Base-by-base conservation (phyloP, 2,797 vertebrate genomes). In the Anisognathus igniventris region DNA sequence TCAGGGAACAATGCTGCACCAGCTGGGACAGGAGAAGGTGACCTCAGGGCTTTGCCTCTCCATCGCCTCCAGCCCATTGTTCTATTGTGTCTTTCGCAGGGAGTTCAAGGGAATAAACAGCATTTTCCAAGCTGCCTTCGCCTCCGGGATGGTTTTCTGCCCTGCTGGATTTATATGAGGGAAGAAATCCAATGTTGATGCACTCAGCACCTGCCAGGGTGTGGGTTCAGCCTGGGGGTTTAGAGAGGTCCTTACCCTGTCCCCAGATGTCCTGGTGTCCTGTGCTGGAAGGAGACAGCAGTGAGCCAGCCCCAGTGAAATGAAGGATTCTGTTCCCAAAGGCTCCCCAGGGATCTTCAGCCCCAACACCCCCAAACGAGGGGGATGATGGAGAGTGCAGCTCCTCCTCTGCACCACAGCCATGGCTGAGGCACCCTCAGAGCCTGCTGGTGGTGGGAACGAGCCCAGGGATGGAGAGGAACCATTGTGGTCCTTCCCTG, bases 1-100 rank as follows among this genome's bases (percentile, higher is more conserved):
- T 92, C 92, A 79, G 94, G 95, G 95, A 96, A 96, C 96, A 96
- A 96, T 96, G 92, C 92, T 93, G 93, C 90, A 85, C 92, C 95
- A 95, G 94, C 95, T 93, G 94, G 94, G 92, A 95, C 88, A 86
- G 31, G 88, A 12, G 88, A 93, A 87, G 93, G 88, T 96, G 96
- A 96, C 94, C 96, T 96, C 95, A 95, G 95, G 96, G 68, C 91
- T 95, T 62, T 0, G 90, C 88, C 82, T 95, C 93, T 90, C 73
- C 64, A 61, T 37, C n/a, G 92, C 91, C 44, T 22, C 14, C 21
- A 86, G 88, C 78, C 94, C 86, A 95, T 96, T 96, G 94, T 96
- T 96, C 94, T 95, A 95, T 96, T 96, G 94, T 95, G 92, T 94
- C 92, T 67, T 80, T 94, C 9, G 7, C 64, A 85, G 77, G 58